These are phyloP conservation scores for Leptoteleia sp. DNA, from an alignment of 1,140 invertebrate species.

Conservation along the genomic window DNA sequence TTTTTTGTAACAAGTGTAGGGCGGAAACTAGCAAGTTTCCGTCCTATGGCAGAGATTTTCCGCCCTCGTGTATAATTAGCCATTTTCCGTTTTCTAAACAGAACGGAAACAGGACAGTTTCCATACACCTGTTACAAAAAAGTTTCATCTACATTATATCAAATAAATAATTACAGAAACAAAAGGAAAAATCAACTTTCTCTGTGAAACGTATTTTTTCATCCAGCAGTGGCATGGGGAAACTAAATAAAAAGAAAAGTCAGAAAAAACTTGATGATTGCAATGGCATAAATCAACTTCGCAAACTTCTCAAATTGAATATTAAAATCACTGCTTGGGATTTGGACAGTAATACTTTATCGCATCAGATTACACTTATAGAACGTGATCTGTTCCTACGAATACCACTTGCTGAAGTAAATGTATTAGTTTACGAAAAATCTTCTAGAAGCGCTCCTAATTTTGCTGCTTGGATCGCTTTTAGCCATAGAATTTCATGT, in stretches of 20 bases:
- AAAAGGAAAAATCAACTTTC: conserved; percentile 58
- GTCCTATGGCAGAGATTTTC: no score
- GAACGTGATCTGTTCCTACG: conserved; percentile 82
- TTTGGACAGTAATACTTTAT: conserved; percentile 80
- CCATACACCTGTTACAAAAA: no score
- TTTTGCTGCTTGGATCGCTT: conserved; percentile 80
- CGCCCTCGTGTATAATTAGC: no score
- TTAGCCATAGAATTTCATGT: conserved; percentile 81
- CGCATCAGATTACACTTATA: conserved; percentile 81
- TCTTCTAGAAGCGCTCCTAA: conserved; percentile 81
- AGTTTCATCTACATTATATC: not conserved
- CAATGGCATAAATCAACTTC: conserved; percentile 55
- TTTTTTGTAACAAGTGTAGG: no score
- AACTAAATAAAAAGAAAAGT: conserved; percentile 32
- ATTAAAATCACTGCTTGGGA: conserved; percentile 80
- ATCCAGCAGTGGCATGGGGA: conserved; percentile 19
- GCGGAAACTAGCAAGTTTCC: no score
- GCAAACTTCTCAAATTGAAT: conserved; percentile 75
- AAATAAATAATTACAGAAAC: conserved; percentile 10
- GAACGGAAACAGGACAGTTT: no score
- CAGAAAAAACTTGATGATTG: conserved; percentile 15
- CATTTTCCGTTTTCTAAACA: no score
- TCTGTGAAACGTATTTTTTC: conserved; percentile 71
- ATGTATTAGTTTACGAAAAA: conserved; percentile 76
- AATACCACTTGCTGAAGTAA: conserved; percentile 77